These are phyloP conservation scores for Ophion ellenae DNA, from an alignment of 2,888 invertebrate species.

Conservation along the genomic window DNA sequence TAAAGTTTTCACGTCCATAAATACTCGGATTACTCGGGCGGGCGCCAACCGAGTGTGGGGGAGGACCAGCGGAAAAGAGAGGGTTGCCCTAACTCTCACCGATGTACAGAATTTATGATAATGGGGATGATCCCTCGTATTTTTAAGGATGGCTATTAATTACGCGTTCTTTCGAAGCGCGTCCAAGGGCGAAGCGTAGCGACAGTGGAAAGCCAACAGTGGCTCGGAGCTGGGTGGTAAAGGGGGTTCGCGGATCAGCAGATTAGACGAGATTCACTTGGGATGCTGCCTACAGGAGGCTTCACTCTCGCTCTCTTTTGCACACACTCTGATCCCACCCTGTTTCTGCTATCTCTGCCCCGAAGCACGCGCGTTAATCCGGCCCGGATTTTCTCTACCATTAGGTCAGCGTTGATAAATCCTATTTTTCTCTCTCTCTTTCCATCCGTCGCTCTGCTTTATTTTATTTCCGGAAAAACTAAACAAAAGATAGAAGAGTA, in stretches of 20 bases:
- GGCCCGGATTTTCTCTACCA: conserved; percentile 54
- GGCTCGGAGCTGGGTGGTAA: not conserved
- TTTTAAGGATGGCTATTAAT: conserved; percentile 77
- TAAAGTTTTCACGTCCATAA: conserved; percentile 69
- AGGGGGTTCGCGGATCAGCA: conserved; percentile 54
- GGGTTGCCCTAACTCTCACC: conserved; percentile 65
- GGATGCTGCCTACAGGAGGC: conserved; percentile 50
- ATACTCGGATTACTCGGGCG: conserved; percentile 72
- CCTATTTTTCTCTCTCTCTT: conserved; percentile 3
- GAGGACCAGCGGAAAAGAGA: conserved; percentile 31
- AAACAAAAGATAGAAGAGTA: not conserved
- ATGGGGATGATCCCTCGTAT: conserved; percentile 75
- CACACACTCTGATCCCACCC: not conserved
- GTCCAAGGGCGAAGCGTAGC: conserved; percentile 25
- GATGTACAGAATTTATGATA: conserved; percentile 74
- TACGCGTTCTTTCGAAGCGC: conserved; percentile 66
- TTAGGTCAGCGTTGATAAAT: conserved; percentile 57
- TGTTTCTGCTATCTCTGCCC: conserved; percentile 26
- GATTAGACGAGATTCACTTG: conserved; percentile 68
- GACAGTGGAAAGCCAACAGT: conserved; percentile 22
- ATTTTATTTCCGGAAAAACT: not conserved
- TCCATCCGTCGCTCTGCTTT: not conserved
- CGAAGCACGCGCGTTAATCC: conserved; percentile 57
- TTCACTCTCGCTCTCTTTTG: conserved; percentile 13
- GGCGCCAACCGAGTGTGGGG: not conserved